Evolutionary conservation across 1,140 invertebrate genomes (phyloP), one percentile per base, ranked within the genome.

Genomic region (Papilio glaucus): DNA sequence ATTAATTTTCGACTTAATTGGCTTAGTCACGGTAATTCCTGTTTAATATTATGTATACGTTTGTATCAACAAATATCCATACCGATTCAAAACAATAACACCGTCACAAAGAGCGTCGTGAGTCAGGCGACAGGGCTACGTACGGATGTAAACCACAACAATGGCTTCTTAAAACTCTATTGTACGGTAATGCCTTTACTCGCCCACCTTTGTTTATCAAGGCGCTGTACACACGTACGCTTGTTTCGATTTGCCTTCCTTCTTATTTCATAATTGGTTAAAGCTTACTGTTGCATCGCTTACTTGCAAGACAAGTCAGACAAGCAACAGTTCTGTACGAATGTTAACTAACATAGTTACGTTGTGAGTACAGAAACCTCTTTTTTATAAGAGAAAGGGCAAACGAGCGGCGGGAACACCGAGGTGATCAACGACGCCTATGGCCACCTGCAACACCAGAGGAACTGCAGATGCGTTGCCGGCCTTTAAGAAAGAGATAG

Each of bases 31-130:
- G 49, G 21, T 26, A 57, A 24, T 57, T 57, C 49, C 49, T 57
- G 24, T 26, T 57, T 57, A 10, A 57, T 12, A 33, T 33, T n/a
- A n/a, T n/a, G n/a, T n/a, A n/a, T n/a, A 53, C 15, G 45, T 53
- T 21, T 21, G 45, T 53, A 53, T 53, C 45, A 53, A 53, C 45
- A 53, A 53, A 53, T 53, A 12, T 53, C 45, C 45, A 21, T 53
- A 53, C n/a, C n/a, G n/a, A 24, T 18, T 24, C 49, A 65, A 65
- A 65, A 65, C 62, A 39, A 65, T 65, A 65, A 65, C 33, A 65
- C n/a, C n/a, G 62, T 37, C 5, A 37, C 62, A 21, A 21, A 39
- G 33, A n/a, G n/a, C 13, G 1, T 65, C 62, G 37, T 65, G 62
- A 65, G 29, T 65, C 62, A 65, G 15, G 62, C 62, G 18, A 21